phyloP scores from a whole-genome alignment of 2,888 invertebrate species.

The Arrhopalites spinosus region DNA sequence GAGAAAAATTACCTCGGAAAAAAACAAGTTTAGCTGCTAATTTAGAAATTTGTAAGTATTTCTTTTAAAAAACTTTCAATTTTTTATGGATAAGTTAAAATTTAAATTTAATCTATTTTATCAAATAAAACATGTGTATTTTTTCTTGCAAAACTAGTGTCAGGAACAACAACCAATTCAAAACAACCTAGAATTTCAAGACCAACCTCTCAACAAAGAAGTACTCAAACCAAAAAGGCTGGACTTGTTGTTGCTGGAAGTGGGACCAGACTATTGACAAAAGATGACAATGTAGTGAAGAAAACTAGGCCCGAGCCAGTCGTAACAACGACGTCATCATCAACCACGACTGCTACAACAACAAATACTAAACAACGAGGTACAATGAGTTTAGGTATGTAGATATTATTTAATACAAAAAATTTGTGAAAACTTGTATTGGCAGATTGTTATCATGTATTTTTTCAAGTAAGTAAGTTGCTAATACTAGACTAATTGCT shows the following conservation, averaged over 20 bases:
- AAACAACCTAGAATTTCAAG: constrained; percentile 1
- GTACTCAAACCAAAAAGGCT: constrained; percentile 13
- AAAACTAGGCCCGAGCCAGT: neutral
- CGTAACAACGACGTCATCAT: neutral
- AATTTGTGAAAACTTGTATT: no score
- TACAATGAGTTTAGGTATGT: constrained; percentile 7
- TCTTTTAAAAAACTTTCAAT: neutral
- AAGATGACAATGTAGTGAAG: neutral
- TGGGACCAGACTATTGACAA: neutral
- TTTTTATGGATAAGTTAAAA: neutral
- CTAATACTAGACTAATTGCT: no score
- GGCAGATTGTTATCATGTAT: no score
- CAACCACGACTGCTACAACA: neutral
- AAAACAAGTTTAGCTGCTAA: constrained; percentile 18
- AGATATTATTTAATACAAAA: no score
- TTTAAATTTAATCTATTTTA: neutral
- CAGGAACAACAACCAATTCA: neutral
- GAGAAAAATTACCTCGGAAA: constrained; percentile 9
- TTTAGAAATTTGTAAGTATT: constrained; percentile 9
- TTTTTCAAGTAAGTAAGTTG: no score
- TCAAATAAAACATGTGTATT: neutral
- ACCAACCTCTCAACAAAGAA: constrained; percentile 17
- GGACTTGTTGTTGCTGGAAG: neutral
- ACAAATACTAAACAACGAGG: neutral
- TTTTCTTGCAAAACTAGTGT: neutral